A percentile compares a stretch with the other conserved stretches of the same genome.
Conservation (phyloP, 2,113 vertebrate species). For the Litocranius walleri region DNA sequence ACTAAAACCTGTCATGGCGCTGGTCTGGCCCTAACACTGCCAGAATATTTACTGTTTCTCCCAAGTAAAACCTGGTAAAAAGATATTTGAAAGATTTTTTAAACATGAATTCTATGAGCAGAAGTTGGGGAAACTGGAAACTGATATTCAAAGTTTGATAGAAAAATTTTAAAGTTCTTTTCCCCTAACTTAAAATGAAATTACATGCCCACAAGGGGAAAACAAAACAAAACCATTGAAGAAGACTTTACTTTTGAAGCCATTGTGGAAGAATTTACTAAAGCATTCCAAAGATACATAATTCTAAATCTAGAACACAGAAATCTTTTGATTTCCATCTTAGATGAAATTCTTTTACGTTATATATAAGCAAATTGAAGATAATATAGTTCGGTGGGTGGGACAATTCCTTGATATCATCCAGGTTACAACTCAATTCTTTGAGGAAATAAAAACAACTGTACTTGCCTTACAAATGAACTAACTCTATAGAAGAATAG, state of each 20-base stretch:
- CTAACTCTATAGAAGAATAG: not conserved
- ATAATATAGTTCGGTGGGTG: not conserved
- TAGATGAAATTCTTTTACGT: not conserved
- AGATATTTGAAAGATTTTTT: not conserved
- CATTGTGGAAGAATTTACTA: not conserved
- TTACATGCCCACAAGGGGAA: not conserved
- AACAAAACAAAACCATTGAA: not conserved
- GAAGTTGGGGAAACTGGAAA: not conserved
- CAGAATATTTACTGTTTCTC: not conserved
- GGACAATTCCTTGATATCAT: not conserved
- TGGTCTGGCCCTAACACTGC: not conserved
- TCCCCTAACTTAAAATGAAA: not conserved
- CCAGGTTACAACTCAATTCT: not conserved
- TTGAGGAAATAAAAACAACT: not conserved
- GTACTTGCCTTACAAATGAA: not conserved
- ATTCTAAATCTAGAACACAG: not conserved
- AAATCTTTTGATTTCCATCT: not conserved
- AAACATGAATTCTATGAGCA: not conserved
- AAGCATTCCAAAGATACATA: not conserved
- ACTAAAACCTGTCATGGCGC: too few relatives aligned
- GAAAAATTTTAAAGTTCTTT: not conserved
- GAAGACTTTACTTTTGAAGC: not conserved
- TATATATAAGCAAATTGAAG: not conserved
- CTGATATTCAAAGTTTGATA: not conserved
- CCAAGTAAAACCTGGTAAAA: not conserved